Percentiles rank a stretch among this genome's conserved stretches.
Conservation (phyloP, 2,113 vertebrate species). For the Dascyllus trimaculatus region DNA sequence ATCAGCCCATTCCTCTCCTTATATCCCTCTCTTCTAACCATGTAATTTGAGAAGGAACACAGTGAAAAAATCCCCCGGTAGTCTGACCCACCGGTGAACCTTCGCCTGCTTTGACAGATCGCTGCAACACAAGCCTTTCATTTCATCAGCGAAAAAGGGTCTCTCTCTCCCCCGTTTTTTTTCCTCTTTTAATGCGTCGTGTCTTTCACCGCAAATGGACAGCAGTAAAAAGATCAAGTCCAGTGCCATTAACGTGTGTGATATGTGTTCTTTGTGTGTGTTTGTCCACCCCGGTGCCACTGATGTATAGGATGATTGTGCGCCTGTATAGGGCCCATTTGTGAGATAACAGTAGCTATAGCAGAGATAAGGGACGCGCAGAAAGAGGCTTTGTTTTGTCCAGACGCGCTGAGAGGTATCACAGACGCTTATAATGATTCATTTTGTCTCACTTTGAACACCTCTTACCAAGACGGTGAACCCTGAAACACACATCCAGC, state of each 20-base stretch:
- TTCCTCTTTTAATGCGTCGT: slow-evolving; percentile 62
- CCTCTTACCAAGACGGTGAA: slow-evolving; percentile 37
- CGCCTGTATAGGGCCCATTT: slow-evolving; percentile 67
- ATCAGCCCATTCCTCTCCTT: slow-evolving; percentile 43
- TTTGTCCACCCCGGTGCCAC: slow-evolving; percentile 62
- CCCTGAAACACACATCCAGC: slow-evolving; percentile 21
- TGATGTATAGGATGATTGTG: slow-evolving; percentile 71
- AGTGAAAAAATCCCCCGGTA: slow-evolving; percentile 52
- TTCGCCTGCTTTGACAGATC: slow-evolving; percentile 77
- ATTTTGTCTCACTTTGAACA: slow-evolving; percentile 52
- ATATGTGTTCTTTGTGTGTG: slow-evolving; percentile 56
- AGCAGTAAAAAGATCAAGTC: slow-evolving; percentile 75
- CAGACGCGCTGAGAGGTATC: slow-evolving; percentile 53
- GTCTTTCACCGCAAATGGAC: slow-evolving; percentile 74
- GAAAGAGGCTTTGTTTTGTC: slow-evolving; percentile 71
- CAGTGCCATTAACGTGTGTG: slow-evolving; percentile 59
- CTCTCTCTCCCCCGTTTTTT: slow-evolving; percentile 7
- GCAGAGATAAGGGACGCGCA: slow-evolving; percentile 58
- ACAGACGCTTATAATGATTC: slow-evolving; percentile 59
- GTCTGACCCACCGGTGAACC: slow-evolving; percentile 81
- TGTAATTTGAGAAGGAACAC: slow-evolving; percentile 71
- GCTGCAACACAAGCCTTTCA: slow-evolving; percentile 74
- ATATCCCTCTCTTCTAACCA: slow-evolving; percentile 38
- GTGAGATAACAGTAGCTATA: slow-evolving; percentile 70
- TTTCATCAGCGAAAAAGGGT: slow-evolving; percentile 64